Conservation (phyloP, 2,888 invertebrate species). For the Sthenelais limicola region DNA sequence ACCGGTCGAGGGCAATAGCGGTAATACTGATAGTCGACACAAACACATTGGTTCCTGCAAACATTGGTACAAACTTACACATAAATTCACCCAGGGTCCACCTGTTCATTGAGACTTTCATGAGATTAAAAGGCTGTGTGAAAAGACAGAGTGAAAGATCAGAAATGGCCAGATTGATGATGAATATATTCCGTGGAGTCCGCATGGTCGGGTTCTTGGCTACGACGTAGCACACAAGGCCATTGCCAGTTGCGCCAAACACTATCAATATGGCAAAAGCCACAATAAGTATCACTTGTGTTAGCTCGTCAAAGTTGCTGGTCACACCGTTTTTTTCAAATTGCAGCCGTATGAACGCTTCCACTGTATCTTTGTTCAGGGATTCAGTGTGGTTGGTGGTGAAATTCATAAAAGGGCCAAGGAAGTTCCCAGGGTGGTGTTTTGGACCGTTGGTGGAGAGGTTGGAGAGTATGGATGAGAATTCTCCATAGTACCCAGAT, state of each 20-base stretch:
- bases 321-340: too few relatives aligned
- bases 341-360: too few relatives aligned
- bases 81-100: conserved; percentile 89
- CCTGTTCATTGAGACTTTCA: conserved; percentile 76
- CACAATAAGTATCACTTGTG: conserved; percentile 59
- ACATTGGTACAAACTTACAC: conserved; percentile 88
- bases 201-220: conserved; percentile 90
- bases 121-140: conserved; percentile 90
- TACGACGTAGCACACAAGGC: conserved; percentile 85
- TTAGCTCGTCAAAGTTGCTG: conserved; percentile 53
- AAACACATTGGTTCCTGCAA: conserved; percentile 92
- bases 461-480: too few relatives aligned
- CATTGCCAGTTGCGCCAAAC: conserved; percentile 88
- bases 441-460: too few relatives aligned
- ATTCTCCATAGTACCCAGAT: too few relatives aligned
- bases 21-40: conserved; percentile 95
- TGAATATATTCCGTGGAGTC: conserved; percentile 92
- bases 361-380: too few relatives aligned
- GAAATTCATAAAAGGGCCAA: too few relatives aligned
- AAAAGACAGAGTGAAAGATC: conserved; percentile 90
- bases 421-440: too few relatives aligned
- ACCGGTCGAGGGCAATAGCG: conserved; percentile 79
- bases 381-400: too few relatives aligned
- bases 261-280: conserved; percentile 77
- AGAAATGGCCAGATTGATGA: conserved; percentile 86